phyloP scores from a whole-genome alignment of 2,113 vertebrate species.

The Holacanthus passer region DNA sequence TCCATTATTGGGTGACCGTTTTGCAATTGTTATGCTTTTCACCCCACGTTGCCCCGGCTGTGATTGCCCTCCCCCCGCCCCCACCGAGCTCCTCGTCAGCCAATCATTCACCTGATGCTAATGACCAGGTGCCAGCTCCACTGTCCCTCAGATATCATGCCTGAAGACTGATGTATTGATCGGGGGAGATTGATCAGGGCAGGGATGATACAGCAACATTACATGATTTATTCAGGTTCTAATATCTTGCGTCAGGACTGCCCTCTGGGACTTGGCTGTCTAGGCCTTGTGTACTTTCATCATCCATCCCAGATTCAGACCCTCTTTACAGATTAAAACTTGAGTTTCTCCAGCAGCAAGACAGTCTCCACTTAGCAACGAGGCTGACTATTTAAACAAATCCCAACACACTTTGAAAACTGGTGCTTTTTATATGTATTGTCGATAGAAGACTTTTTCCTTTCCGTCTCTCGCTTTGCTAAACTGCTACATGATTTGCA shows the following conservation, averaged over 20 bases:
- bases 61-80: slow-evolving; percentile 23
- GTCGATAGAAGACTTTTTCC: background rate
- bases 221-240: slow-evolving; percentile 83
- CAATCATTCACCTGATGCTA: slow-evolving; percentile 80
- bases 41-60: slow-evolving; percentile 47
- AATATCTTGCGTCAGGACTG: slow-evolving; percentile 75
- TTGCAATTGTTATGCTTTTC: slow-evolving; percentile 71
- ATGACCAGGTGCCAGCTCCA: slow-evolving; percentile 69
- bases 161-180: slow-evolving; percentile 84
- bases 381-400: slow-evolving; percentile 43
- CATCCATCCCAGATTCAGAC: slow-evolving; percentile 65
- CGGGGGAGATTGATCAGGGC: slow-evolving; percentile 78
- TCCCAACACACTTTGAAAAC: slow-evolving; percentile 14
- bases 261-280: slow-evolving; percentile 59
- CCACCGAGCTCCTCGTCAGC: slow-evolving; percentile 59
- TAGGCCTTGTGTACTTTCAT: slow-evolving; percentile 65
- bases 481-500: slow-evolving; percentile 41
- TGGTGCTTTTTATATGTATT: slow-evolving; percentile 27
- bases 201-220: slow-evolving; percentile 84
- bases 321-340: slow-evolving; percentile 47
- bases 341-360: slow-evolving; percentile 41
- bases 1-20: slow-evolving; percentile 57
- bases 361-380: slow-evolving; percentile 35
- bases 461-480: slow-evolving; percentile 10
- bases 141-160: slow-evolving; percentile 76